Conservation (phyloP, 2,888 invertebrate genomes). For the Ethmia dodecea region DNA sequence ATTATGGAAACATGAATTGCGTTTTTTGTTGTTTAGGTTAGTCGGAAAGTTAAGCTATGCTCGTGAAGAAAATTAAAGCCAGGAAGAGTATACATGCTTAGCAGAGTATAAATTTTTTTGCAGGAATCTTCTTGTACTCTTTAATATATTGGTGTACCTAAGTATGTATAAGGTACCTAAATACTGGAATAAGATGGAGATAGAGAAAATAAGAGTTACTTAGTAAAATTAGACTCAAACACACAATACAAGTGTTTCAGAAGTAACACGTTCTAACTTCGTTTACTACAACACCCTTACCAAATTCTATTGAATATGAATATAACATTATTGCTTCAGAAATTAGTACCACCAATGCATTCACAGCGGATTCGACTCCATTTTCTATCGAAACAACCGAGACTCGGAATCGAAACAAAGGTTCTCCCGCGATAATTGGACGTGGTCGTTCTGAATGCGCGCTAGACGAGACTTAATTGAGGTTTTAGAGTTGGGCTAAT, state of each 20-base stretch:
- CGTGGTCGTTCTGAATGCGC: conserved; percentile 70
- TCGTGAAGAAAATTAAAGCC: background rate
- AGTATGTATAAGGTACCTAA: too few relatives aligned
- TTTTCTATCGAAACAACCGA: conserved; percentile 38
- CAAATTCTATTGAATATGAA: conserved; percentile 14
- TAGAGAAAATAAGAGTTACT: too few relatives aligned
- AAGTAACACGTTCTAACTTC: too few relatives aligned
- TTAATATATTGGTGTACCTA: too few relatives aligned
- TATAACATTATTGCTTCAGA: conserved; percentile 21
- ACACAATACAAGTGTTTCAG: too few relatives aligned
- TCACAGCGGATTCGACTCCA: conserved; percentile 27
- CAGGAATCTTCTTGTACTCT: too few relatives aligned
- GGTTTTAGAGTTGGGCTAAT: conserved; percentile 76
- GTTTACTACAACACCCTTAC: too few relatives aligned
- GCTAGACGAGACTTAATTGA: conserved; percentile 77
- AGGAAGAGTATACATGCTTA: too few relatives aligned
- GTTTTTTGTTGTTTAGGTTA: conserved; percentile 33
- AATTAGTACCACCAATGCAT: conserved; percentile 15
- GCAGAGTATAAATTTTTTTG: too few relatives aligned
- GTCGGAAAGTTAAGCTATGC: conserved; percentile 25
- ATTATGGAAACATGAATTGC: conserved; percentile 57
- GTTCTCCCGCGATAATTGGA: conserved; percentile 72
- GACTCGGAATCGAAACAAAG: conserved; percentile 61
- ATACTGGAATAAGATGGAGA: too few relatives aligned
- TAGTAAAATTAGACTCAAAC: too few relatives aligned